These are phyloP conservation scores for Petromus typicus DNA, from an alignment of 2,113 vertebrate species.

Conservation along the genomic window DNA sequence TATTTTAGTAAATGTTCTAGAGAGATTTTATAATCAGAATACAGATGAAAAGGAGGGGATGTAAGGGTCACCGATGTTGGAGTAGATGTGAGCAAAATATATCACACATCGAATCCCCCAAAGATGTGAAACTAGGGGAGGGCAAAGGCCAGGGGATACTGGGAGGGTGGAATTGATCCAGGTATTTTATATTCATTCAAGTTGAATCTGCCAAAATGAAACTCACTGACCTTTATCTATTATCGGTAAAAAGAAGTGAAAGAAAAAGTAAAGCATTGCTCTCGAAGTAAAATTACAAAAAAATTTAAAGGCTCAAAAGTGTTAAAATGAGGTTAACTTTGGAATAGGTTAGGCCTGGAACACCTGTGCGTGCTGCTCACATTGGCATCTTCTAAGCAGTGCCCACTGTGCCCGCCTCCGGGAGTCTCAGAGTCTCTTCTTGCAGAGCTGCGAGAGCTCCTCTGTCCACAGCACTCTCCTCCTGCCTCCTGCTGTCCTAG, in stretches of 20 bases:
- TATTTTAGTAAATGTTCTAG: constrained; percentile 36
- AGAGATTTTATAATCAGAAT: neutral
- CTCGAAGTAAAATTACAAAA: neutral
- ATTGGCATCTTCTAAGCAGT: neutral
- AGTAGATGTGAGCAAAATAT: neutral
- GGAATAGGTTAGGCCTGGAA: neutral
- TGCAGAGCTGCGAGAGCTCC: neutral
- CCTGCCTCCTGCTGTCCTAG: neutral
- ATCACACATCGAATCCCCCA: neutral
- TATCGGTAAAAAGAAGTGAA: neutral
- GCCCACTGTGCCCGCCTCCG: neutral
- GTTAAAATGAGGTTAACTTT: neutral
- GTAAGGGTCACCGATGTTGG: neutral
- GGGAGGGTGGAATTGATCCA: neutral
- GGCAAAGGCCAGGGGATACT: neutral
- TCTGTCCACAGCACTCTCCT: neutral
- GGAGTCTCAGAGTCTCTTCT: neutral
- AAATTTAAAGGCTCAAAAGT: neutral
- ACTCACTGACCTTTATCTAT: neutral
- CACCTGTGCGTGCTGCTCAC: neutral
- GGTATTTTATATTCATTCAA: neutral
- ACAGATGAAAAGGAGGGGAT: neutral
- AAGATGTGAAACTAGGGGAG: neutral
- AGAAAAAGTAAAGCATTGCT: neutral
- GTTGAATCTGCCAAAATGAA: neutral